Evolutionary conservation across 2,113 vertebrate species (phyloP).

Genomic region (Terrapene triunguis): DNA sequence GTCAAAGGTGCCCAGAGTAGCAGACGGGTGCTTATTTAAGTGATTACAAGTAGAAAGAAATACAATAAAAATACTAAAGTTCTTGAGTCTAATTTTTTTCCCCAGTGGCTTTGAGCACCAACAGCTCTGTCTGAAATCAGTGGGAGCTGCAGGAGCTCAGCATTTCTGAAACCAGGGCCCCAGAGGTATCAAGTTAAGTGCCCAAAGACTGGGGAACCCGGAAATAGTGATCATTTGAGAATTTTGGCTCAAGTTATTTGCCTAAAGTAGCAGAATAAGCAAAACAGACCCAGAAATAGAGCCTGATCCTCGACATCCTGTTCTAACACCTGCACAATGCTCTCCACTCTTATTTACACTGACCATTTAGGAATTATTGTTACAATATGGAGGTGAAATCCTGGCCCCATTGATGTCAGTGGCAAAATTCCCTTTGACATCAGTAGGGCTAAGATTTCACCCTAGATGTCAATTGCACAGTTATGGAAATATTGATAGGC

Average conservation of each 20-base stretch:
- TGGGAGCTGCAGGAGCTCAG: too few species aligned
- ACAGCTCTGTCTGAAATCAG: too few species aligned
- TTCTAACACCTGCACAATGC: neutral
- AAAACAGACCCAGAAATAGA: neutral
- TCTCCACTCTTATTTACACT: neutral
- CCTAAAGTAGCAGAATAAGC: neutral
- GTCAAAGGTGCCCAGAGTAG: too few species aligned
- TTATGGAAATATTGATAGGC: too few species aligned
- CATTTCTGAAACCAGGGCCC: too few species aligned
- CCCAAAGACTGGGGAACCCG: too few species aligned
- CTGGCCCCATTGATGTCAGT: neutral
- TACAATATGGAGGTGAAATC: neutral
- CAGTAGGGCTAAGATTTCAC: neutral
- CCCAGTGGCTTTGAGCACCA: too few species aligned
- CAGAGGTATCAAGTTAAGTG: too few species aligned
- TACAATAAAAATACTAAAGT: too few species aligned
- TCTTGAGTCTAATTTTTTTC: too few species aligned
- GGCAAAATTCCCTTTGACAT: neutral
- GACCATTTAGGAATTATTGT: neutral
- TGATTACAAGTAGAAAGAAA: too few species aligned
- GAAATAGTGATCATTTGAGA: neutral
- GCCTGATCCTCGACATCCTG: neutral
- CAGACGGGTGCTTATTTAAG: too few species aligned
- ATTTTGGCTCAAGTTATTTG: neutral
- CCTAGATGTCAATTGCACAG: neutral